These are phyloP conservation scores for Candoia aspera DNA, from an alignment of 2,113 vertebrate genomes.

Conservation along the genomic window DNA sequence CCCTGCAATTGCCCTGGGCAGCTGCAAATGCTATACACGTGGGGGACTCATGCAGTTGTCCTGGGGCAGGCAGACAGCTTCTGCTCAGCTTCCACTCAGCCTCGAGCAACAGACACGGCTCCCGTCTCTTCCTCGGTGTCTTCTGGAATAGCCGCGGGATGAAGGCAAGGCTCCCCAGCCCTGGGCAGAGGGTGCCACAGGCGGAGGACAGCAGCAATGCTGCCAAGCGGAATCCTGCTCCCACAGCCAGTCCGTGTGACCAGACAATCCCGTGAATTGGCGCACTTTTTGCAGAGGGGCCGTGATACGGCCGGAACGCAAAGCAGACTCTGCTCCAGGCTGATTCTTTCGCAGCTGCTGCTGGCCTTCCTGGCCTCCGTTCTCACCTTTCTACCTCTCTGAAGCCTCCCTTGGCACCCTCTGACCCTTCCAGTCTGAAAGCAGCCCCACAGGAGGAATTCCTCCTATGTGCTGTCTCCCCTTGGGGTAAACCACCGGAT, in stretches of 20 bases:
- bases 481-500: background rate
- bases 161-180: too few relatives aligned
- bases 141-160: background rate
- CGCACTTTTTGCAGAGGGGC: background rate
- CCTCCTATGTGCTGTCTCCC: background rate
- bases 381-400: background rate
- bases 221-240: background rate
- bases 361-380: background rate
- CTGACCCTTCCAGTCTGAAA: background rate
- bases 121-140: too few relatives aligned
- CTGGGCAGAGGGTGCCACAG: background rate
- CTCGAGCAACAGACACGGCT: background rate
- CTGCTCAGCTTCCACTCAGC: too few relatives aligned
- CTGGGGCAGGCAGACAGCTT: too few relatives aligned
- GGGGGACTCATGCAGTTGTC: background rate
- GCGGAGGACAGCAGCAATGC: too few relatives aligned
- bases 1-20: background rate
- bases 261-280: background rate
- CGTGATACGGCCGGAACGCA: background rate
- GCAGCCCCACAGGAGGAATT: too few relatives aligned
- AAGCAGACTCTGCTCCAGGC: background rate
- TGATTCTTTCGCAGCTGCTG: background rate
- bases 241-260: background rate
- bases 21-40: too few relatives aligned
- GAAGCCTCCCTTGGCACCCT: background rate